Evolutionary conservation across 2,113 vertebrate genomes (phyloP), one percentile per base, ranked within the genome.

Genomic region (Sinocyclocheilus anophthalmus): DNA sequence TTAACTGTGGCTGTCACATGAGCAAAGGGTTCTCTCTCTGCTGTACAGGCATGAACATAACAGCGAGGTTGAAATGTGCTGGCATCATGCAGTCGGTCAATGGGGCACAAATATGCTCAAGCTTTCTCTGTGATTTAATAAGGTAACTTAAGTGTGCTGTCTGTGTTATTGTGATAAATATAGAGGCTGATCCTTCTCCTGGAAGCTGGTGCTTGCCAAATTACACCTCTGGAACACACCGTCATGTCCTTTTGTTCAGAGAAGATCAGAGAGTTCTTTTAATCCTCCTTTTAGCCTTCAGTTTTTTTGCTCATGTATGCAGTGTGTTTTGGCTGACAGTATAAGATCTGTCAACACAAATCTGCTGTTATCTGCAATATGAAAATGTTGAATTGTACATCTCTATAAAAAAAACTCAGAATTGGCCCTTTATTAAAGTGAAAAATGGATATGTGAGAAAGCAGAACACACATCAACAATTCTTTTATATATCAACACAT

Each of bases 111-210:
- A 70, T 63, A 63, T 59, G n/a, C 65, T 57, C 84, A 73, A 75
- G 69, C 69, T 57, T 72, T 75, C 87, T 61, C 39, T 55, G 20
- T 70, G 26, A 84, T 70, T 80, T 77, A 55, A 79, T 20, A 45
- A 48, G 33, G 79, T 79, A 83, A 85, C 79, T 72, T 48, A 65
- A 83, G 67, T 24, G 76, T 42, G 65, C 39, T 20, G 67, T 84
- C 76, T 61, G 30, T 70, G 65, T 67, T 76, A 78, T 30, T 77
- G 70, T 86, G 72, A 89, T 63, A 70, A 84, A 80, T 78, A 88
- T 61, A 76, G 83, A 70, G 7, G 55, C 4, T 48, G 22, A 70
- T 57, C 83, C 59, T 72, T 84, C 42, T 73, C 79, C 14, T 73
- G 77, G 33, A 80, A 80, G 63, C n/a, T 14, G 50, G 61, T 16